A percentile compares a stretch with the other conserved stretches of the same genome.
phyloP scores from a whole-genome alignment of 2,888 invertebrate species.

The Drosophila subsilvestris region DNA sequence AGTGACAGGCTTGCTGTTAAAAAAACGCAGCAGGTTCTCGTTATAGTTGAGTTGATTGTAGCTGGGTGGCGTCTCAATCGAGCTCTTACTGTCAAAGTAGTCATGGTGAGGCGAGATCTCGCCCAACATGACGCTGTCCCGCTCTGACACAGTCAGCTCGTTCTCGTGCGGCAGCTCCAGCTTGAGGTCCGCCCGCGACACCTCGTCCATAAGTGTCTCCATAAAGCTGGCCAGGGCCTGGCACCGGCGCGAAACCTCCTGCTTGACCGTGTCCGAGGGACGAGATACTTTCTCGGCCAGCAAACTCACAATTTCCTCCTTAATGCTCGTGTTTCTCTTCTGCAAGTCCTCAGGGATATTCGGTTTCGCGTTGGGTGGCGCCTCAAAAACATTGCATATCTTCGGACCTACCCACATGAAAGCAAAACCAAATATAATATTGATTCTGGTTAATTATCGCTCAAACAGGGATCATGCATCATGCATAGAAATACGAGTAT shows the following conservation, averaged over 20 bases:
- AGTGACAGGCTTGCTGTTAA: constrained; percentile 88
- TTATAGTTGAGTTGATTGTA: constrained; percentile 94
- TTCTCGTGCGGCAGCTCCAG: constrained; percentile 86
- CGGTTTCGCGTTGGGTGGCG: constrained; percentile 76
- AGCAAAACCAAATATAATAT: background rate
- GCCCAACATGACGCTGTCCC: constrained; percentile 92
- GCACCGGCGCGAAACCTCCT: constrained; percentile 88
- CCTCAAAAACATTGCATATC: constrained; percentile 90
- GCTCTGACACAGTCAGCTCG: constrained; percentile 86
- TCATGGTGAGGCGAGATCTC: constrained; percentile 94
- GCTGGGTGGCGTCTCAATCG: constrained; percentile 91
- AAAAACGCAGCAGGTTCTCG: constrained; percentile 90
- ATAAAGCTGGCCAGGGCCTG: constrained; percentile 90
- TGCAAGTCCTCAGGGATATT: constrained; percentile 87
- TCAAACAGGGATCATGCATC: too few relatives aligned
- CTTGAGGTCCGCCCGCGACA: constrained; percentile 86
- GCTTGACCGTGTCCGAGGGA: constrained; percentile 86
- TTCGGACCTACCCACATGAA: constrained; percentile 87
- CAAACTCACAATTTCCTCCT: constrained; percentile 88
- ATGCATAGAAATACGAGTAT: too few relatives aligned
- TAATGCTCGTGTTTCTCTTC: constrained; percentile 86
- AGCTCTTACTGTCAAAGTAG: constrained; percentile 91
- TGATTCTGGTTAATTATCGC: background rate
- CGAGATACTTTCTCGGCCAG: constrained; percentile 87
- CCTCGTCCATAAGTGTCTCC: constrained; percentile 90